Base-by-base conservation (phyloP, 2,888 invertebrate species). In the Zelleria hepariella region DNA sequence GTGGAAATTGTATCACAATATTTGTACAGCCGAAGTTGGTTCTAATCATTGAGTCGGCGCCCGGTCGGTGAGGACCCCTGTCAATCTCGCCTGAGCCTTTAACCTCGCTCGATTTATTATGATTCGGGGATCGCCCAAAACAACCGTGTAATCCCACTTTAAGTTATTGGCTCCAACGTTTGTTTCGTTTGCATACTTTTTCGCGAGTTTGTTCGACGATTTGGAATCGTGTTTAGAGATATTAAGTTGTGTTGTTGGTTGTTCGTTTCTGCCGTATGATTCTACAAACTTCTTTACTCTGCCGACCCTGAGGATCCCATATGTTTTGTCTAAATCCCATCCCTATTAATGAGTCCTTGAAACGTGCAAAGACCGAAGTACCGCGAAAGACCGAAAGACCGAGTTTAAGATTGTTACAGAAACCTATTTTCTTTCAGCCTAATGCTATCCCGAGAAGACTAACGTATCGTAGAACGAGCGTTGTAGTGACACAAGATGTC, bases 61-160 rank as follows among this genome's bases (percentile, higher is more conserved):
- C 15, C 15, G 15, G 32, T 15, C 53, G 27, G 27, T 52, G 56
- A 60, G 48, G 27, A 55, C 51, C 57, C 51, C 73, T 80, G 83
- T 82, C 82, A 82, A 81, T 82, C 80, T 75, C 67, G 64, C 66
- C 72, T 74, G 75, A 80, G 78, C 80, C 78, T 68, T 72, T 77
- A 78, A 78, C 79, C 78, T 77, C 66, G 70, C 73, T 75, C 77
- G 80, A 82, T 83, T 82, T 83, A 78, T 81, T 81, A 81, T 81
- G 79, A 79, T 78, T 74, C 68, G 61, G 65, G 58, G 63, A 62
- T 60, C 58, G 26, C 49, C 42, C 18, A 18, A 18, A 26, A 47
- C 42, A 47, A 47, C 24, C 56, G 20, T 49, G 49, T 57, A 52
- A 57, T 59, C 55, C 49, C 59, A 57, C 49, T 59, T 59, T 57